phyloP scores from a whole-genome alignment of 1,140 invertebrate genomes.

The Steinernema feltiae region DNA sequence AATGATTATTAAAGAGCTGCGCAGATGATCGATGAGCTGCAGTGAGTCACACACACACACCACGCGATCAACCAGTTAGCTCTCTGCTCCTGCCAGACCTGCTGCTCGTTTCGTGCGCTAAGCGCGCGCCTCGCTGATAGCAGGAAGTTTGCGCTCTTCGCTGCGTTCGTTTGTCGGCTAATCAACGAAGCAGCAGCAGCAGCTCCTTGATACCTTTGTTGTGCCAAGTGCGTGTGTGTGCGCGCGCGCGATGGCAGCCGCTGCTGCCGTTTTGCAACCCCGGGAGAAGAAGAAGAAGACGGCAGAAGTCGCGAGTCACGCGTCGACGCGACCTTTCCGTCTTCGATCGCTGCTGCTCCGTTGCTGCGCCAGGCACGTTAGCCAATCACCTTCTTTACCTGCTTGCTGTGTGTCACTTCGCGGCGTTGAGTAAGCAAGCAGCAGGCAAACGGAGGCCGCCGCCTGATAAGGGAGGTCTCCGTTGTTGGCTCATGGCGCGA shows the following conservation, averaged over 20 bases:
- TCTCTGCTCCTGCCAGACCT: neutral
- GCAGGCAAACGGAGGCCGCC: neutral
- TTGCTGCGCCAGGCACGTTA: neutral
- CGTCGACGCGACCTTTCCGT: neutral
- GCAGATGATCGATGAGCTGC: neutral
- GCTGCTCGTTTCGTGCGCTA: neutral
- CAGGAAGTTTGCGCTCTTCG: too few species aligned
- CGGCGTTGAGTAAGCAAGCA: neutral
- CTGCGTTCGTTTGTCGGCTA: too few species aligned
- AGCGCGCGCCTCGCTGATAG: neutral
- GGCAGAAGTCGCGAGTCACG: neutral
- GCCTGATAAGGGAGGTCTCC: neutral
- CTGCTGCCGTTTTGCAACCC: too few species aligned
- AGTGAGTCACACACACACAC: neutral
- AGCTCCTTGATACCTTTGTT: neutral
- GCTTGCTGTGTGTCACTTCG: neutral
- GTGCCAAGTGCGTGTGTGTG: neutral
- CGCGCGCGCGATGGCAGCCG: too few species aligned
- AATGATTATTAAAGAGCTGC: neutral
- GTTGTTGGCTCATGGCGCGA: neutral
- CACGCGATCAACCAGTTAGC: neutral
- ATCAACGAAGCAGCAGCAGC: neutral
- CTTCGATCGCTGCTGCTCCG: neutral
- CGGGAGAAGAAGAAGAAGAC: too few species aligned
- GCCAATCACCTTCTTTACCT: neutral